phyloP scores from a whole-genome alignment of 2,888 invertebrate species.

The Calliphora vomitoria region DNA sequence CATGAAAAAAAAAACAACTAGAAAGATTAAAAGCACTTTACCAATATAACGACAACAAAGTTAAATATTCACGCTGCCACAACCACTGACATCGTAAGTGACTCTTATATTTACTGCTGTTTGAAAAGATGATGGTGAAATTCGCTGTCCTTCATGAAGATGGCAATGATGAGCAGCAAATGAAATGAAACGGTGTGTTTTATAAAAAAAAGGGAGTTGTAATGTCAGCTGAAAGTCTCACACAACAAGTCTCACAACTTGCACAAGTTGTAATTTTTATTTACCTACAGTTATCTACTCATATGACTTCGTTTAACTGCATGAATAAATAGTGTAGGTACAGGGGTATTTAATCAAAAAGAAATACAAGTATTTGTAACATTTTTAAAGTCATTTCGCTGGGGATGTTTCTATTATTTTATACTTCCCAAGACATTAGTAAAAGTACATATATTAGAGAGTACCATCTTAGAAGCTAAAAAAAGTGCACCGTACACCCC shows the following conservation, averaged over 20 bases:
- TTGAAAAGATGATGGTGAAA: background rate
- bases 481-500: no score
- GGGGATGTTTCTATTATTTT: no score
- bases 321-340: background rate
- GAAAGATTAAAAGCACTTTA: conserved; percentile 21
- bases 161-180: background rate
- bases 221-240: conserved; percentile 21
- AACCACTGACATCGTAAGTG: conserved; percentile 18
- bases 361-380: background rate
- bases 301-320: background rate
- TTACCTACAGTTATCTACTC: background rate
- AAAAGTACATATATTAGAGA: no score
- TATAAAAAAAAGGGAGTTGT: background rate
- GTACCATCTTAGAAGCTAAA: no score
- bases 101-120: conserved; percentile 1
- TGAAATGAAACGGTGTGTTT: background rate
- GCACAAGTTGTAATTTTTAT: conserved; percentile 1
- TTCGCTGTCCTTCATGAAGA: background rate
- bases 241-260: background rate
- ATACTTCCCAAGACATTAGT: no score
- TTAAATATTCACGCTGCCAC: conserved; percentile 35
- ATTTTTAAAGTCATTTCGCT: no score
- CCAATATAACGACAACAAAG: conserved; percentile 22
- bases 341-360: background rate
- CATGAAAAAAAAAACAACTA: background rate